These are phyloP conservation scores for Plutella xylostella DNA, from an alignment of 2,888 invertebrate genomes.

Conservation along the genomic window DNA sequence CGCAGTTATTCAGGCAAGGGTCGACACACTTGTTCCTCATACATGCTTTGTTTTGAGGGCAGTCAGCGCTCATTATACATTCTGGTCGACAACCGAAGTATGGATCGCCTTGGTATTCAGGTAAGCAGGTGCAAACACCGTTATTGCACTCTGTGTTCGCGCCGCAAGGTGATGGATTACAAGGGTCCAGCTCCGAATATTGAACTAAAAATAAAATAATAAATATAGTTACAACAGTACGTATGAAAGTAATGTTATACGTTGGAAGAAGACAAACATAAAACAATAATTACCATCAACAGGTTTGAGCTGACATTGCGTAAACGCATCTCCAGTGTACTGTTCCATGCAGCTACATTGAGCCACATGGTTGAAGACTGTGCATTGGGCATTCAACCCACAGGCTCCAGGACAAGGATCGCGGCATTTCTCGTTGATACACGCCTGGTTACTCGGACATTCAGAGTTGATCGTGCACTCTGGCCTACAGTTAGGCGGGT, in stretches of 20 bases:
- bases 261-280: neutral
- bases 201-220: neutral
- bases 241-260: conserved; percentile 5
- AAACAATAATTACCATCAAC: conserved; percentile 36
- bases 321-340: conserved; percentile 73
- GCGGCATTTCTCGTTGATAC: conserved; percentile 73
- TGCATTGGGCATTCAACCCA: conserved; percentile 68
- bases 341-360: conserved; percentile 71
- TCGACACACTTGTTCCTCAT: conserved; percentile 79
- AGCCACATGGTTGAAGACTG: conserved; percentile 73
- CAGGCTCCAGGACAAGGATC: conserved; percentile 79
- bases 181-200: conserved; percentile 59
- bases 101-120: conserved; percentile 83
- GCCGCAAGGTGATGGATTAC: conserved; percentile 76
- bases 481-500: conserved; percentile 76
- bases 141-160: conserved; percentile 77
- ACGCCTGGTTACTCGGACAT: conserved; percentile 75
- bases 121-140: conserved; percentile 77
- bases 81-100: conserved; percentile 84
- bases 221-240: neutral
- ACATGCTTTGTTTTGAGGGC: conserved; percentile 77
- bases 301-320: conserved; percentile 42
- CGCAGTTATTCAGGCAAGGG: conserved; percentile 84
- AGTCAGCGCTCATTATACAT: conserved; percentile 80
- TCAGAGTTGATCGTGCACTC: conserved; percentile 78